phyloP scores from a whole-genome alignment of 2,888 invertebrate genomes.

The Drosophila borborema region DNA sequence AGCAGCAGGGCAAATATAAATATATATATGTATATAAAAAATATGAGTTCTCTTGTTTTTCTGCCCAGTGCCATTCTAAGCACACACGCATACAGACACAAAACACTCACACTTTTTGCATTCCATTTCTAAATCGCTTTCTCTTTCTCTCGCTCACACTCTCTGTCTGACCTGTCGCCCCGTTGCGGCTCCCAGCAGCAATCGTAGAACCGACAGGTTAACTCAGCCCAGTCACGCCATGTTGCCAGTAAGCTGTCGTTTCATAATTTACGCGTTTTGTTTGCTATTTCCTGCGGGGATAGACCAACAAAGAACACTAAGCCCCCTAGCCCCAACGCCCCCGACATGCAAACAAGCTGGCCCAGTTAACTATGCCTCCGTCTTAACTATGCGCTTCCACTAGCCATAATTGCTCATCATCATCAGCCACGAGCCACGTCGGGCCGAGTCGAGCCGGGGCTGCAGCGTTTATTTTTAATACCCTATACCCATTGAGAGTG shows the following conservation, averaged over 20 bases:
- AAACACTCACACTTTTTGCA: constrained; percentile 1
- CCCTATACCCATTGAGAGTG: constrained; percentile 2
- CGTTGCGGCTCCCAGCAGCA: constrained; percentile 29
- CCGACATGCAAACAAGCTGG: constrained; percentile 51
- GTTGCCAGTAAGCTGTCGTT: constrained; percentile 72
- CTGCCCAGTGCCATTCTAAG: constrained; percentile 25
- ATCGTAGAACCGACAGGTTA: constrained; percentile 48
- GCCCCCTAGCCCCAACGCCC: background rate
- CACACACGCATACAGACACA: constrained; percentile 26
- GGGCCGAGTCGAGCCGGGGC: constrained; percentile 19
- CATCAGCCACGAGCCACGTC: constrained; percentile 15
- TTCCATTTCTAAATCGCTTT: background rate
- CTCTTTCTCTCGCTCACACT: background rate
- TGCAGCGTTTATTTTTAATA: constrained; percentile 37
- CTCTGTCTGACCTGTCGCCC: constrained; percentile 33
- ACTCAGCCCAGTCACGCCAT: constrained; percentile 73
- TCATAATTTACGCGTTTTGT: constrained; percentile 80
- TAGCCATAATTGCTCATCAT: constrained; percentile 71
- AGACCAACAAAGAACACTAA: constrained; percentile 26
- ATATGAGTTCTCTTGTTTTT: constrained; percentile 68
- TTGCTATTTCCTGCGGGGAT: constrained; percentile 73
- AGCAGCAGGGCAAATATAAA: constrained; percentile 64
- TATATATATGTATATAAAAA: constrained; percentile 80
- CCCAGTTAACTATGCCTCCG: constrained; percentile 42
- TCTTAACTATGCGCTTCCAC: constrained; percentile 52